A percentile compares a stretch with the other conserved stretches of the same genome.
Conservation (phyloP, 2,888 invertebrate species). For the Willowsia nigromaculata region DNA sequence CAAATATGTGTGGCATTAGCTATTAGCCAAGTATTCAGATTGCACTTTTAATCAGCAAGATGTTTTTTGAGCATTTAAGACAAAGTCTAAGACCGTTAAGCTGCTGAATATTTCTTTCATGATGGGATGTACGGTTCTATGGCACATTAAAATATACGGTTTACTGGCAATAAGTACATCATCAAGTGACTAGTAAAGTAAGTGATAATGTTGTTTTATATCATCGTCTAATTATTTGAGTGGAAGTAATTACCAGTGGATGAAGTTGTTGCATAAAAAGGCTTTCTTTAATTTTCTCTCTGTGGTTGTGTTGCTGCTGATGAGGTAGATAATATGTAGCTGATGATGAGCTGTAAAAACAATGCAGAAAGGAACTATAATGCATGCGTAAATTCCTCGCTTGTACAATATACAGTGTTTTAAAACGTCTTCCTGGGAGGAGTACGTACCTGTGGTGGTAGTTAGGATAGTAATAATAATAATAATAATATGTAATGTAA, state of each 20-base stretch:
- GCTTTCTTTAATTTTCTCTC: slow-evolving; percentile 36
- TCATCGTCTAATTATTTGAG: slow-evolving; percentile 74
- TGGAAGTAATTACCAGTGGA: slow-evolving; percentile 73
- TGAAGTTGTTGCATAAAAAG: slow-evolving; percentile 48
- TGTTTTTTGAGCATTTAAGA: background rate
- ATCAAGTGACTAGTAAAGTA: slow-evolving; percentile 46
- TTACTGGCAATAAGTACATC: slow-evolving; percentile 41
- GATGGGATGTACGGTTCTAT: slow-evolving; percentile 12
- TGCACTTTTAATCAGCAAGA: slow-evolving; percentile 30
- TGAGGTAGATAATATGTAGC: background rate
- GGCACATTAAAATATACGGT: slow-evolving; percentile 27
- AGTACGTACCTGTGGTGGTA: background rate
- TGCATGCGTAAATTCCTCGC: background rate
- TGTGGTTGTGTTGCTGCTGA: background rate
- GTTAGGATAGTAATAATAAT: background rate
- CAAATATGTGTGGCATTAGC: slow-evolving; percentile 8
- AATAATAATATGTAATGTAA: slow-evolving; percentile 55
- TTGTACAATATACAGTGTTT: background rate
- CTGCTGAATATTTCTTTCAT: background rate
- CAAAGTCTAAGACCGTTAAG: background rate
- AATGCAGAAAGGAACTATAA: background rate
- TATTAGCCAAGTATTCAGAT: background rate
- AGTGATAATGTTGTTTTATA: slow-evolving; percentile 61
- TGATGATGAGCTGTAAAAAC: background rate
- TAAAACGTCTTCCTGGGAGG: slow-evolving; percentile 56